These are phyloP conservation scores for Sitta carolinensis DNA, from an alignment of 2,797 vertebrate genomes.

Conservation along the genomic window DNA sequence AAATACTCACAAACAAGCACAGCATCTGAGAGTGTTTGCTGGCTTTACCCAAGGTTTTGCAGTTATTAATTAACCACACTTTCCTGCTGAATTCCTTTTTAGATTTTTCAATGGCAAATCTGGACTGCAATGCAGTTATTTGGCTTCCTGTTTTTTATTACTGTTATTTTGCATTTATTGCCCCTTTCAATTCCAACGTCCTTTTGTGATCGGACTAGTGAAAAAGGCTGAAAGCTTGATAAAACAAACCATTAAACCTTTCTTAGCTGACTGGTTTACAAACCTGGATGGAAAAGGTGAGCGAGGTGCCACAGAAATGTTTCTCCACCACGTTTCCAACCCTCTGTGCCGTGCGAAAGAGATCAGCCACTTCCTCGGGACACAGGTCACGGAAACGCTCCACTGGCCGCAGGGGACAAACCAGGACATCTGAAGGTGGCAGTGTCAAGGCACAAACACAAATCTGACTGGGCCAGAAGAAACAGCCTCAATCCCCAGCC, in stretches of 20 bases:
- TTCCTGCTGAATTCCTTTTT: not conserved
- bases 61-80: not conserved
- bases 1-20: not conserved
- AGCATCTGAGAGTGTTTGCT: not conserved
- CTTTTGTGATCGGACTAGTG: not conserved
- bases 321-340: slow-evolving; percentile 84
- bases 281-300: slow-evolving; percentile 90
- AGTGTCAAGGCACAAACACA: slow-evolving; percentile 75
- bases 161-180: not conserved
- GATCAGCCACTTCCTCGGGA: slow-evolving; percentile 85
- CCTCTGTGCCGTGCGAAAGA: slow-evolving; percentile 82
- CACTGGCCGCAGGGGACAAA: slow-evolving; percentile 85
- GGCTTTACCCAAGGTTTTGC: not conserved
- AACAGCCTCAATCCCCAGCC: not conserved
- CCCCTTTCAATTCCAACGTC: not conserved
- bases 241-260: not conserved
- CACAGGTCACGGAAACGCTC: slow-evolving; percentile 86
- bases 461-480: not conserved
- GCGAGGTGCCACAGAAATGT: slow-evolving; percentile 85
- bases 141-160: not conserved
- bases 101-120: not conserved
- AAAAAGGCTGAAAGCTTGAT: not conserved
- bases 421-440: slow-evolving; percentile 81
- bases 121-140: not conserved
- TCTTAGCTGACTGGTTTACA: slow-evolving; percentile 11